Evolutionary conservation across 2,797 vertebrate species (phyloP).

Genomic region (Peromyscus melanophrys): DNA sequence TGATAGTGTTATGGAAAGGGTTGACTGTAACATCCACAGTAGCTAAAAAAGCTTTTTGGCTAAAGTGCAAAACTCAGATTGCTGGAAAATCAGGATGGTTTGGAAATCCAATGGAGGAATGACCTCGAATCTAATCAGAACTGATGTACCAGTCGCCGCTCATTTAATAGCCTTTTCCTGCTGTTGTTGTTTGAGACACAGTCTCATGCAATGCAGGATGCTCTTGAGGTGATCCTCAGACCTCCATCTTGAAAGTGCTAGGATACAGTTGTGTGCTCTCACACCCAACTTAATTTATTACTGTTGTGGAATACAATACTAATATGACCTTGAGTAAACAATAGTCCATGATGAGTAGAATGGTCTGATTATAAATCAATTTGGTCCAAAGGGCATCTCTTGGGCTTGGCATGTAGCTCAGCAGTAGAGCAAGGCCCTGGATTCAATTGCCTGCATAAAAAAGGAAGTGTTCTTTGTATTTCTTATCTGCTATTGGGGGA

Average conservation of each 20-base stretch:
- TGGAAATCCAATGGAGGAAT: conserved; percentile 1
- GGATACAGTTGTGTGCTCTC: not conserved
- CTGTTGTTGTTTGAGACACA: not conserved
- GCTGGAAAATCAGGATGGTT: not conserved
- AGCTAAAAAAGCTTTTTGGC: not conserved
- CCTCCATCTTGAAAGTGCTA: not conserved
- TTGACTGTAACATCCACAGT: not conserved
- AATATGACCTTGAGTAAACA: not conserved
- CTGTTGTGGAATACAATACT: not conserved
- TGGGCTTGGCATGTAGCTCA: not conserved
- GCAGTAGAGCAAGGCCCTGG: not conserved
- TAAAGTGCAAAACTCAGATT: conserved; percentile 37
- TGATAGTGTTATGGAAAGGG: not conserved
- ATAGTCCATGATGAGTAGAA: not conserved
- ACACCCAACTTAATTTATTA: not conserved
- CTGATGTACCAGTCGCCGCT: not conserved
- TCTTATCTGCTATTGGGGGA: not conserved
- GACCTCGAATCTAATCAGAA: conserved; percentile 33
- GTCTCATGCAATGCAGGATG: not conserved
- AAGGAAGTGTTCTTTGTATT: not conserved
- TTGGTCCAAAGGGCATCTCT: not conserved
- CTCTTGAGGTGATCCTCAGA: not conserved
- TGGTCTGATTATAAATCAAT: not conserved
- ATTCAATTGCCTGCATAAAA: not conserved
- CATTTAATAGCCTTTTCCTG: not conserved